Evolutionary conservation across 2,113 vertebrate genomes (phyloP).

Genomic region (Rhinolophus sinicus): DNA sequence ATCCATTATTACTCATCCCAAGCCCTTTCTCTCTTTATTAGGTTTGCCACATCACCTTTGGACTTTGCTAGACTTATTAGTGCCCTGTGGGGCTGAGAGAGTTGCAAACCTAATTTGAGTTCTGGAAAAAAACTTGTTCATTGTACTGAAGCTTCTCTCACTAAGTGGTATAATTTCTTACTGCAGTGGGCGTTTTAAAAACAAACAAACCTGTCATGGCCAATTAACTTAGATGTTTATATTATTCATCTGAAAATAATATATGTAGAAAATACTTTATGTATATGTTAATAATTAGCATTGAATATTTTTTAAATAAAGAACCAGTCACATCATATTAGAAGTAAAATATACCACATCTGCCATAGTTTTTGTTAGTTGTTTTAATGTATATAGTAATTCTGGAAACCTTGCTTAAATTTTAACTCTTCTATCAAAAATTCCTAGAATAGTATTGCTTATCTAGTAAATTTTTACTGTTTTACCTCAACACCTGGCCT

Average conservation of each 20-base stretch:
- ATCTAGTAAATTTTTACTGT: neutral
- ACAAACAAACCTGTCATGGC: neutral
- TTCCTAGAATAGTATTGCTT: neutral
- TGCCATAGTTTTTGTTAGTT: neutral
- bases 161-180: neutral
- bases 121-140: neutral
- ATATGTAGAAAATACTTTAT: neutral
- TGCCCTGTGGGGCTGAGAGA: neutral
- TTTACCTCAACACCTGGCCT: neutral
- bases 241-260: neutral
- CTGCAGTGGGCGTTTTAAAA: neutral
- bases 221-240: neutral
- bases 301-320: neutral
- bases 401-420: slow-evolving; percentile 20
- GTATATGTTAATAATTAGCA: neutral
- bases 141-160: neutral
- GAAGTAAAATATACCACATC: neutral
- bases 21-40: neutral
- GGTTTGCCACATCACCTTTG: neutral
- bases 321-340: neutral
- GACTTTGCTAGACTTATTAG: neutral
- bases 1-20: neutral
- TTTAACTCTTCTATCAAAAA: neutral
- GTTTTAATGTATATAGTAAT: neutral
- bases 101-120: neutral